A percentile compares a stretch with the other conserved stretches of the same genome.
Conservation (phyloP, 2,888 invertebrate genomes). For the Hofmannophila pseudospretella region DNA sequence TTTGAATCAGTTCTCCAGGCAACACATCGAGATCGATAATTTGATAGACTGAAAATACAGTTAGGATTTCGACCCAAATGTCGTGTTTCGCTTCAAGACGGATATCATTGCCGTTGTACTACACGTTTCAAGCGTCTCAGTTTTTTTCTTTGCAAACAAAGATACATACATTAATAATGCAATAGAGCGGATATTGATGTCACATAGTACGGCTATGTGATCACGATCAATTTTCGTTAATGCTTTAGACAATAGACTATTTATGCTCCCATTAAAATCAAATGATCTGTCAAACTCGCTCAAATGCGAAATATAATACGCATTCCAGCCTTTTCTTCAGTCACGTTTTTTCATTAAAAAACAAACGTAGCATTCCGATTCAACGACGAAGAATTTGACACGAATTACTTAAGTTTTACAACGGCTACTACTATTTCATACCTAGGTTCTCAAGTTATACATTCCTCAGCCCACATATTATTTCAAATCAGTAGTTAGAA, state of each 20-base stretch:
- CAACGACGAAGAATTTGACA: constrained; percentile 7
- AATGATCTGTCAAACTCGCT: constrained; percentile 31
- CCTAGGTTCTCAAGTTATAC: no score
- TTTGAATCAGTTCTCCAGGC: constrained; percentile 30
- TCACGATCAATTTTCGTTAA: constrained; percentile 39
- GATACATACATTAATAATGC: constrained; percentile 25
- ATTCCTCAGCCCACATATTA: no score
- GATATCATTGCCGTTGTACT: constrained; percentile 8
- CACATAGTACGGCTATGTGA: constrained; percentile 33
- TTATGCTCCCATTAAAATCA: constrained; percentile 28
- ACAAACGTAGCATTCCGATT: constrained; percentile 21
- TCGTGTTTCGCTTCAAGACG: constrained; percentile 25
- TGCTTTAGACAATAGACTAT: constrained; percentile 43
- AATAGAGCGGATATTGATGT: constrained; percentile 38
- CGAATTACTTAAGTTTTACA: no score
- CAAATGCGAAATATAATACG: constrained; percentile 30
- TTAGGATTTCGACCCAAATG: constrained; percentile 54
- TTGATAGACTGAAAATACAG: constrained; percentile 50
- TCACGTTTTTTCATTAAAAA: constrained; percentile 26
- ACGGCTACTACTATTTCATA: no score
- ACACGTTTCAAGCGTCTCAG: constrained; percentile 22
- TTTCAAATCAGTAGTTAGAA: no score
- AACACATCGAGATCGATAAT: constrained; percentile 42
- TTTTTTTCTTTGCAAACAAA: constrained; percentile 30
- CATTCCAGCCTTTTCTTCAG: constrained; percentile 15